phyloP scores from a whole-genome alignment of 2,113 vertebrate species.

The Microcebus jonahi region DNA sequence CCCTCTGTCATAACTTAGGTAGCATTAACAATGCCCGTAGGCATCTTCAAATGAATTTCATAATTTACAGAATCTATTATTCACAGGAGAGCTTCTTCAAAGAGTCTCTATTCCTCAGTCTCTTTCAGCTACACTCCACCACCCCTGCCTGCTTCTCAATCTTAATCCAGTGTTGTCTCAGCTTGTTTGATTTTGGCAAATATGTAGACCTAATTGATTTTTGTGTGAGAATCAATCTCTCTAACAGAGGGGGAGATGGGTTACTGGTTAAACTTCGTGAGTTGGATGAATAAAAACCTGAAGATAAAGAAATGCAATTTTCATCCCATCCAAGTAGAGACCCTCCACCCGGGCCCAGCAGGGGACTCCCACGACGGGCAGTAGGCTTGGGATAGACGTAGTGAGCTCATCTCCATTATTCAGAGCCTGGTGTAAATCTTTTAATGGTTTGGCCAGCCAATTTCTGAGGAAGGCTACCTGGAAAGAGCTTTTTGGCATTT shows the following conservation, averaged over 20 bases:
- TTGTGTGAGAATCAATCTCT: not conserved
- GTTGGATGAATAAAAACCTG: not conserved
- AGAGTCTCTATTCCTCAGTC: not conserved
- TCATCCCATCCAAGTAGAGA: not conserved
- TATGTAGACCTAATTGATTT: not conserved
- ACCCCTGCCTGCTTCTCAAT: not conserved
- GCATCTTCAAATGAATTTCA: conserved; percentile 37
- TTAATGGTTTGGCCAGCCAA: not conserved
- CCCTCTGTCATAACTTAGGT: not conserved
- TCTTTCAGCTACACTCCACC: not conserved
- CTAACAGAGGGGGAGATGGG: accelerated
- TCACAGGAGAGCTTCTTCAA: conserved; percentile 16
- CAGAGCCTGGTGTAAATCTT: not conserved
- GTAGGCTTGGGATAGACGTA: not conserved
- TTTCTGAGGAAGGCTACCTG: conserved; percentile 10
- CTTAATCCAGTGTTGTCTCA: conserved; percentile 32
- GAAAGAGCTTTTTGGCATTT: conserved; percentile 18
- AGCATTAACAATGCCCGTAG: conserved; percentile 24
- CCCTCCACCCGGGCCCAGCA: no score
- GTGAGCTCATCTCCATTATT: not conserved
- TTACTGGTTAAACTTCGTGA: not conserved
- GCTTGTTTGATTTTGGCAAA: conserved; percentile 18
- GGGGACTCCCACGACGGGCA: not conserved
- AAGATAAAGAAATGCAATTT: not conserved
- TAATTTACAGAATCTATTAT: not conserved